Evolutionary conservation across 2,113 vertebrate species (phyloP).

Genomic region (Burhinus bistriatus): DNA sequence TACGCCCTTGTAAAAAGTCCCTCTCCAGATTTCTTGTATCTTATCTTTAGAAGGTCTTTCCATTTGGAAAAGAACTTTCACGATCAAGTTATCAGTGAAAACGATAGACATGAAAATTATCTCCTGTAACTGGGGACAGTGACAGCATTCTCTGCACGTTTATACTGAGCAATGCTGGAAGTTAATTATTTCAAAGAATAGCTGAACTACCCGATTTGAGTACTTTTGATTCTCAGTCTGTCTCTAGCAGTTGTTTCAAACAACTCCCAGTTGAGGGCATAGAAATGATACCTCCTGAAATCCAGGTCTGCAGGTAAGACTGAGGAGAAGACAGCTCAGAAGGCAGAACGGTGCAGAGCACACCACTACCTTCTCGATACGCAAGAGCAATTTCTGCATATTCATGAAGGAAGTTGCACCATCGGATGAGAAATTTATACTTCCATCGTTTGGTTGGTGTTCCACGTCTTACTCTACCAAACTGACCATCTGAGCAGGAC

Average conservation of each 20-base stretch:
- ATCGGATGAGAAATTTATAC: background rate
- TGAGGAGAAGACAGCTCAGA: background rate
- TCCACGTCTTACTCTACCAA: background rate
- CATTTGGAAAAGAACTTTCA: background rate
- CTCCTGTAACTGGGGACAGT: background rate
- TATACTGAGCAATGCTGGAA: background rate
- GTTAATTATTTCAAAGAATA: background rate
- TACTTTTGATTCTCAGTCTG: background rate
- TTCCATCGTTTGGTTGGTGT: too few species aligned
- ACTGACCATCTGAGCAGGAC: background rate
- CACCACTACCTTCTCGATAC: background rate
- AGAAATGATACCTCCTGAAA: background rate
- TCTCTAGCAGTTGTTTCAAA: background rate
- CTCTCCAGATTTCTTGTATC: too few species aligned
- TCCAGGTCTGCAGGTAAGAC: background rate
- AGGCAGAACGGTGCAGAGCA: background rate
- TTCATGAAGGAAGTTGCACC: background rate
- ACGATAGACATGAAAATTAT: background rate
- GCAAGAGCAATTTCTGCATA: accelerated
- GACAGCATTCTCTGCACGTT: background rate
- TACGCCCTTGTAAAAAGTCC: too few species aligned
- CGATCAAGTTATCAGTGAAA: background rate
- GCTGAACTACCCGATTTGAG: background rate
- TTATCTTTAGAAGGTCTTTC: background rate
- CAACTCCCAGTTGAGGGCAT: background rate